Base-by-base conservation (phyloP, 2,888 invertebrate genomes). In the Agriopis aurantiaria region DNA sequence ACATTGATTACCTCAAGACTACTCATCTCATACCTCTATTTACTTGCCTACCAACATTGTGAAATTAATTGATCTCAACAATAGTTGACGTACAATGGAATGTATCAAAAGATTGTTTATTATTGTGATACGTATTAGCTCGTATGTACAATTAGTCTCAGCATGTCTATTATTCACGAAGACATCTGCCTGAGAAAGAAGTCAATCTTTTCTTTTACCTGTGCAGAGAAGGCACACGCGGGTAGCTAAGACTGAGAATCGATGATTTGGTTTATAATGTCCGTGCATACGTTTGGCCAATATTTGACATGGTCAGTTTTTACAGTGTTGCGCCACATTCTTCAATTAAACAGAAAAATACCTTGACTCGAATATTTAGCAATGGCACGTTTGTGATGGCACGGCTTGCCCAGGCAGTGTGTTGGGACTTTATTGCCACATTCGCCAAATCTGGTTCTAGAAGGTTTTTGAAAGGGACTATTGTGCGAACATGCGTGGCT, bases 311-410 rank as follows among this genome's bases (percentile, higher is more conserved):
- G 57, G 66, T 61, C 63, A 68, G 58, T 66, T 70, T 69, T 65
- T 68, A 66, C 56, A 55, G 23, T 43, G 14, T 69, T 69, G 41
- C 61, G 69, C 55, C 68, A 73, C 23, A 52, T 17, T 68, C 33
- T 55, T 60, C 57, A 73, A 73, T 67, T 71, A 71, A 67, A 65
- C 68, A 69, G 46, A 33, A 65, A 23, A 68, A 59, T 49, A 63
- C 75, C 75, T 75, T 75, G 75, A 74, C 73, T 70, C 53, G 43
- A 61, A 67, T 75, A 68, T 74, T 72, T 74, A 65, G 71, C 68
- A 72, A 68, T 61, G 56, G 14, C 66, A 55, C 58, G 65, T 45
- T 68, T 60, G n/a, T 63, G 69, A 66, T 68, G 71, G 45, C 65
- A 60, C 63, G 60, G 45, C 58, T 46, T 57, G 66, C 45, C 53